Percentiles rank a stretch among this genome's conserved stretches.
These are phyloP conservation scores for Trematomus bernacchii DNA, from an alignment of 2,797 vertebrate species.

Conservation along the genomic window DNA sequence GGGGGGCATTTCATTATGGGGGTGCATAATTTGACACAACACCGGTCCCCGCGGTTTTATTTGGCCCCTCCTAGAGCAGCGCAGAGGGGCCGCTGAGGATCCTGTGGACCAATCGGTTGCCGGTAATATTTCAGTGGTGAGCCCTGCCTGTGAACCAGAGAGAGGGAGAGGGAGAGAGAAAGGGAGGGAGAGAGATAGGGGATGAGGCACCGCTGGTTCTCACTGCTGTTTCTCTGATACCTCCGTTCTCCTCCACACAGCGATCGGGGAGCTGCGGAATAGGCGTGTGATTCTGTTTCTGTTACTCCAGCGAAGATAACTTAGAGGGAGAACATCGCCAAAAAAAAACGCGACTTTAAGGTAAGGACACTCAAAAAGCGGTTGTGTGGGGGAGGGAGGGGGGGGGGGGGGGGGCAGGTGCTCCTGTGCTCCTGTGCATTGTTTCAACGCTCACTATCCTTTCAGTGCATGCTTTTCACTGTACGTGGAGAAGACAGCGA, in stretches of 20 bases:
- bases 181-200: slow-evolving; percentile 24
- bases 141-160: slow-evolving; percentile 55
- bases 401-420: slow-evolving; percentile 27
- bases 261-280: slow-evolving; percentile 79
- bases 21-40: no score
- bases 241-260: slow-evolving; percentile 56
- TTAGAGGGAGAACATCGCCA: slow-evolving; percentile 25
- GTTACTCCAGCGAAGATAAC: slow-evolving; percentile 33
- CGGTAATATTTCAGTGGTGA: slow-evolving; percentile 73
- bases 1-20: no score
- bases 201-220: slow-evolving; percentile 56
- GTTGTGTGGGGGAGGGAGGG: background rate
- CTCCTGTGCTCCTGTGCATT: slow-evolving; percentile 2
- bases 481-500: background rate
- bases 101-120: slow-evolving; percentile 80
- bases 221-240: slow-evolving; percentile 63
- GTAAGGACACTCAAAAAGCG: slow-evolving; percentile 67
- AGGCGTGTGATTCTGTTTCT: slow-evolving; percentile 58
- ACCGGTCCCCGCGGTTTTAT: slow-evolving; percentile 32
- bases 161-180: slow-evolving; percentile 18
- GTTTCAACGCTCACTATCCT: slow-evolving; percentile 20
- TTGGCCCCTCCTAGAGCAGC: slow-evolving; percentile 75
- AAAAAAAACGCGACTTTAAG: slow-evolving; percentile 66
- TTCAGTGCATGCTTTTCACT: slow-evolving; percentile 9
- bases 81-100: slow-evolving; percentile 61